Evolutionary conservation across 2,888 invertebrate genomes (phyloP), one percentile per base, ranked within the genome.

Genomic region (Tetragonisca angustula): DNA sequence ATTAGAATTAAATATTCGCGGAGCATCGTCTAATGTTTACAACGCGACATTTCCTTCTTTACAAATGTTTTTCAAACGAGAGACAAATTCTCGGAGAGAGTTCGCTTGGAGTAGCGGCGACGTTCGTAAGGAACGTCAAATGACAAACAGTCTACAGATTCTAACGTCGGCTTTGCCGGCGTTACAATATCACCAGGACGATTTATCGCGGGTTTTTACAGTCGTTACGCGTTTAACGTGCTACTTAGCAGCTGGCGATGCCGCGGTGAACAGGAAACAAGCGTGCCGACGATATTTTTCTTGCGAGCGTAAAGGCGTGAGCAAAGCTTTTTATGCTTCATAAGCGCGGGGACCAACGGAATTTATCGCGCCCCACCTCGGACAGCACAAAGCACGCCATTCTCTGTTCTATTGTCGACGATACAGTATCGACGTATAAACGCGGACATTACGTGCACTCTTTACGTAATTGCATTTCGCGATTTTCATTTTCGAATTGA

Each of bases 311-410:
- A 86, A 89, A 87, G 84, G 83, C 79, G 64, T 68, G 70, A 72
- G 79, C 76, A 82, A 82, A 84, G 76, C 82, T 88, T 88, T 43
- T 88, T 86, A 88, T 73, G 84, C 82, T 79, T 88, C 79, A 84
- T 88, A 88, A 85, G 69, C 62, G 84, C 65, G 71, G 68, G 68
- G 73, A 70, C 76, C 76, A 13, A 72, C 9, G 61, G 73, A 86
- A 87, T 88, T 88, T 87, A 89, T 87, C 72, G 82, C 83, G 32
- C 71, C 79, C 79, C 49, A 49, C 43, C 27, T 43, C 24, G 77
- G 68, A 50, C 32, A 17, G 52, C 72, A 83, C 81, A 84, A 84
- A 84, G 59, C 74, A 76, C 50, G 43, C 71, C 62, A 17, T 62
- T 19, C 68, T 61, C 6, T 6, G 64, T 54, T 24, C 49, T 49